Percentiles rank a stretch among this genome's conserved stretches.
These are phyloP conservation scores for Escarpia spicata DNA, from an alignment of 2,888 invertebrate species.

Conservation along the genomic window DNA sequence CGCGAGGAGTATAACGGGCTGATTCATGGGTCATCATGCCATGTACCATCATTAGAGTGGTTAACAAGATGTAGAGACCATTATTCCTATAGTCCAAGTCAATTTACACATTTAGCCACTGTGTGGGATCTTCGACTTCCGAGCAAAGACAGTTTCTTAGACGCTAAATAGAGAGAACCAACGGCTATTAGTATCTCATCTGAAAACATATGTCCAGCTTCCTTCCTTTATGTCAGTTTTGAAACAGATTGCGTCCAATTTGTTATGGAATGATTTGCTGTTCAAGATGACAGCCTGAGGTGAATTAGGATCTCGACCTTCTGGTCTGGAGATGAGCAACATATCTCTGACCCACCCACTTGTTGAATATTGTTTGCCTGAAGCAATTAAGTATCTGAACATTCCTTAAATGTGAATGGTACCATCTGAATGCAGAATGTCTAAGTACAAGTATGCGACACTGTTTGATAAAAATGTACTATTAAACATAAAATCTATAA, in stretches of 20 bases:
- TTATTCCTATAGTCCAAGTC: neutral
- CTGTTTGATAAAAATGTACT: too few species aligned
- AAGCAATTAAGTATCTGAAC: too few species aligned
- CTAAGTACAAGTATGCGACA: too few species aligned
- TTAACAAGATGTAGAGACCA: neutral
- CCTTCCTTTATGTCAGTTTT: neutral
- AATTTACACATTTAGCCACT: slow-evolving; percentile 4
- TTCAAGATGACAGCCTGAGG: neutral
- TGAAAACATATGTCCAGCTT: neutral
- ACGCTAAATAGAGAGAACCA: neutral
- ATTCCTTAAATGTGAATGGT: too few species aligned
- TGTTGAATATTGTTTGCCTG: too few species aligned
- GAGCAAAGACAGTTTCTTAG: neutral
- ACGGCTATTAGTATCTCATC: neutral
- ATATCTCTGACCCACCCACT: neutral
- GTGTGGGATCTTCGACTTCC: neutral
- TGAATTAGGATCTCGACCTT: neutral
- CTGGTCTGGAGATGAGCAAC: neutral
- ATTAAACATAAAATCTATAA: too few species aligned
- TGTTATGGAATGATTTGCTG: neutral
- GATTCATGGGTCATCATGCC: neutral
- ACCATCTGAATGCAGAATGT: too few species aligned
- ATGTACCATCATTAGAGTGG: neutral
- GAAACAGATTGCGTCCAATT: neutral
- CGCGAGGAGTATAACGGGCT: neutral